phyloP scores from a whole-genome alignment of 2,888 invertebrate species.

The Alentia gelatinosa region DNA sequence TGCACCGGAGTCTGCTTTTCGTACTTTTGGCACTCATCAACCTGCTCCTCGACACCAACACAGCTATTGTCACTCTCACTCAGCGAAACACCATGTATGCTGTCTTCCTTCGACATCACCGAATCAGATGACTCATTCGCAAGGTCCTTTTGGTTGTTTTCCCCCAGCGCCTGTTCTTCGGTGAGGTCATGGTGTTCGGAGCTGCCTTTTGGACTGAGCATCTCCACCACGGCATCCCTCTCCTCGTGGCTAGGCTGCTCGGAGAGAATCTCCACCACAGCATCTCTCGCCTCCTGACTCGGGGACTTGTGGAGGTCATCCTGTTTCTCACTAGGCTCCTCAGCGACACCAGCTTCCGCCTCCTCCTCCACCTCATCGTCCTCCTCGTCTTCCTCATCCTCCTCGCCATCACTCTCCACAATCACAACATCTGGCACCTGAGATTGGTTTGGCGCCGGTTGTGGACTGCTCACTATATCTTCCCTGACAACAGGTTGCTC shows the following conservation, averaged over 20 bases:
- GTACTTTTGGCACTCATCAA: neutral
- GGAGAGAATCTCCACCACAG: too few species aligned
- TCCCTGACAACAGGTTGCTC: neutral
- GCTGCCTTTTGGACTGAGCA: neutral
- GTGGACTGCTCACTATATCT: neutral
- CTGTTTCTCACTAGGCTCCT: neutral
- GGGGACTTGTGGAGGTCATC: neutral
- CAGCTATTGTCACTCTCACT: neutral
- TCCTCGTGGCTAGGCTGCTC: neutral
- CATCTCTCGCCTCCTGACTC: neutral
- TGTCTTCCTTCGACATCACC: neutral
- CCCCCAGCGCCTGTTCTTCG: neutral
- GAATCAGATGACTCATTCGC: conserved; percentile 17
- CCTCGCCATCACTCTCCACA: conserved; percentile 27
- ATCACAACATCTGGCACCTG: neutral
- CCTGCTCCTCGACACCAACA: neutral
- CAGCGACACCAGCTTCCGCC: neutral
- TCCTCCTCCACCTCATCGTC: neutral
- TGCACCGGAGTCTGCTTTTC: neutral
- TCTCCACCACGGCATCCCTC: neutral
- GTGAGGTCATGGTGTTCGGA: neutral
- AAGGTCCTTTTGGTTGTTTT: neutral
- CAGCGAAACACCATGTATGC: neutral
- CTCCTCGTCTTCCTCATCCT: neutral
- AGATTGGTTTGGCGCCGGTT: neutral